Conservation (phyloP, 2,888 invertebrate genomes). For the Alloplasta piceator region DNA sequence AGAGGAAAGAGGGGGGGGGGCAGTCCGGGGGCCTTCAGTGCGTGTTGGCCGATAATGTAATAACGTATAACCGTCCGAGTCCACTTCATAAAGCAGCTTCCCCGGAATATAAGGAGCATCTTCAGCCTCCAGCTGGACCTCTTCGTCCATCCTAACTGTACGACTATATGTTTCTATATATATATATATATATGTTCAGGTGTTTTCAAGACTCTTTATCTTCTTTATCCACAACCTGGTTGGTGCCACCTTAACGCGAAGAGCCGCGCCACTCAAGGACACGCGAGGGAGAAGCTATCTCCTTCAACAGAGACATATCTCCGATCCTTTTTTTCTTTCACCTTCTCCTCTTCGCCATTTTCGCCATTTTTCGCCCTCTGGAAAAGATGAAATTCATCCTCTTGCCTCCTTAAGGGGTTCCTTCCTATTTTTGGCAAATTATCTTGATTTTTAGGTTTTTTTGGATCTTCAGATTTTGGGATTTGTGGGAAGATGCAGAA, state of each 20-base stretch:
- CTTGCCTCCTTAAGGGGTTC: background rate
- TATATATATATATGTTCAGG: background rate
- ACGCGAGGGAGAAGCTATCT: conserved; percentile 38
- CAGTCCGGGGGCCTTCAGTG: conserved; percentile 69
- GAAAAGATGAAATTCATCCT: background rate
- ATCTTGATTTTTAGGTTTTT: too few species aligned
- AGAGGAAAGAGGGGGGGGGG: conserved; percentile 47
- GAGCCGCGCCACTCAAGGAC: conserved; percentile 67
- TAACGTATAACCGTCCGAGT: conserved; percentile 78
- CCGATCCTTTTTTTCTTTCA: conserved; percentile 24
- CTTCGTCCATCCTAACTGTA: conserved; percentile 52
- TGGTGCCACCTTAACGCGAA: conserved; percentile 71
- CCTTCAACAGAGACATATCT: conserved; percentile 61
- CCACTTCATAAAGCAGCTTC: conserved; percentile 81
- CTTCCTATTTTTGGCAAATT: background rate
- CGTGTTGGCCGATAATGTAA: conserved; percentile 80
- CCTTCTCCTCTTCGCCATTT: conserved; percentile 2
- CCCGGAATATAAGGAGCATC: conserved; percentile 46
- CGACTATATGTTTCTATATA: conserved; percentile 43
- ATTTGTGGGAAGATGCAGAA: too few species aligned
- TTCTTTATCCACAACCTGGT: conserved; percentile 77
- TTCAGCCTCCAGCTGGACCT: conserved; percentile 39
- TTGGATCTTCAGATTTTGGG: too few species aligned
- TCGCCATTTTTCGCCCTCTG: background rate
- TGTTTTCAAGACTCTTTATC: conserved; percentile 78